phyloP scores from a whole-genome alignment of 2,113 vertebrate genomes.

The Zosterops pallidus region DNA sequence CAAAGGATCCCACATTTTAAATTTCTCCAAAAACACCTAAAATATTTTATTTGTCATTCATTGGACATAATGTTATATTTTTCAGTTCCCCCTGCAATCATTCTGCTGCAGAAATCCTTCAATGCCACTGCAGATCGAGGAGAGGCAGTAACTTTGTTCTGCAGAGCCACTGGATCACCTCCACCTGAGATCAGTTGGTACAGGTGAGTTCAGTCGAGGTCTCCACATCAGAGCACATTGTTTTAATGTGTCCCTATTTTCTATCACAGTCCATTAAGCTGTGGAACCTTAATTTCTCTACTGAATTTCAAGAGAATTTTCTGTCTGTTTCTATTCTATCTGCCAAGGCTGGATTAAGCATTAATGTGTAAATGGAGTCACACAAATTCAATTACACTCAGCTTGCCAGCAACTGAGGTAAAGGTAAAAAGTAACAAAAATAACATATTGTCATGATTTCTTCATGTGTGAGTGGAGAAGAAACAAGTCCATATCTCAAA shows the following conservation, averaged over 20 bases:
- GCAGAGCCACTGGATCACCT: slow-evolving; percentile 89
- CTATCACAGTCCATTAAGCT: neutral
- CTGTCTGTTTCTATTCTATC: neutral
- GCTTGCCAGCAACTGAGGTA: neutral
- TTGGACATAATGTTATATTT: neutral
- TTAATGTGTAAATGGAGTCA: neutral
- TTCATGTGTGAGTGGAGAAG: neutral
- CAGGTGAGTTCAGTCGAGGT: slow-evolving; percentile 75
- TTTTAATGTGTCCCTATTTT: neutral
- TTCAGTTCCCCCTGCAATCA: slow-evolving; percentile 89
- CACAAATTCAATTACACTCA: neutral
- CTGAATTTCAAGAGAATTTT: neutral
- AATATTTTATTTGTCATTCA: neutral
- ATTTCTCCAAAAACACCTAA: neutral
- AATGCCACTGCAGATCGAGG: slow-evolving; percentile 95
- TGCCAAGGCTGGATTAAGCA: neutral
- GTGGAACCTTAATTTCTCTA: neutral
- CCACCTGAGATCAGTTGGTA: slow-evolving; percentile 90
- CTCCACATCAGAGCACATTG: neutral
- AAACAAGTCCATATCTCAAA: neutral
- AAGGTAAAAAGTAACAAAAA: neutral
- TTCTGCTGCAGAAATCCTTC: slow-evolving; percentile 86
- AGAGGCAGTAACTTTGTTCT: slow-evolving; percentile 87
- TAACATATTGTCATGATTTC: neutral
- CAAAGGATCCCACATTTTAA: neutral